Conservation (phyloP, 2,113 vertebrate species). For the Pseudopipra pipra region DNA sequence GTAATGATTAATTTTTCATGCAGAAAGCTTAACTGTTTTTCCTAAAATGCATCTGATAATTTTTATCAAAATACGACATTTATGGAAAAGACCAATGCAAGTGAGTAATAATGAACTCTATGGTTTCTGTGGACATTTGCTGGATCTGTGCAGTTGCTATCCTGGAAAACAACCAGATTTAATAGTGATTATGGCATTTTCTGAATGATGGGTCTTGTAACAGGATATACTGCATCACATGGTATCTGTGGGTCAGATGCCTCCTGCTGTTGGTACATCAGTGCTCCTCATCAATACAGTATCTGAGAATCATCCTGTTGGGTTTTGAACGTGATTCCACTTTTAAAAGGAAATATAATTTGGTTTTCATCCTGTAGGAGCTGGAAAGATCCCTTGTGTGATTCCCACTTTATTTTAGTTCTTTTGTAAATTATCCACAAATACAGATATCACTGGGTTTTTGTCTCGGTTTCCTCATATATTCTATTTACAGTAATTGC, state of each 20-base stretch:
- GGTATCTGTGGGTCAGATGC: background rate
- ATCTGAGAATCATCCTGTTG: background rate
- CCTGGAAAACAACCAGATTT: background rate
- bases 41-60: background rate
- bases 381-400: background rate
- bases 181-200: background rate
- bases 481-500: background rate
- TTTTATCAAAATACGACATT: background rate
- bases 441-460: background rate
- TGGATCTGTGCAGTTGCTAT: background rate
- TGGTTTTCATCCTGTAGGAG: background rate
- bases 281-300: background rate
- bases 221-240: background rate
- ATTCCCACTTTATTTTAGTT: background rate
- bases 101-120: background rate
- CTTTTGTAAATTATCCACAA: background rate
- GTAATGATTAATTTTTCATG: conserved; percentile 21
- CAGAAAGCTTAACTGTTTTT: background rate
- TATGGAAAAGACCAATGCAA: background rate
- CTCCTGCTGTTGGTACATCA: background rate
- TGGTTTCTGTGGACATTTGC: background rate
- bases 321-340: background rate
- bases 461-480: background rate
- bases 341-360: background rate
- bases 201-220: background rate